phyloP scores from a whole-genome alignment of 2,113 vertebrate genomes.

The Oostethus manadensis region DNA sequence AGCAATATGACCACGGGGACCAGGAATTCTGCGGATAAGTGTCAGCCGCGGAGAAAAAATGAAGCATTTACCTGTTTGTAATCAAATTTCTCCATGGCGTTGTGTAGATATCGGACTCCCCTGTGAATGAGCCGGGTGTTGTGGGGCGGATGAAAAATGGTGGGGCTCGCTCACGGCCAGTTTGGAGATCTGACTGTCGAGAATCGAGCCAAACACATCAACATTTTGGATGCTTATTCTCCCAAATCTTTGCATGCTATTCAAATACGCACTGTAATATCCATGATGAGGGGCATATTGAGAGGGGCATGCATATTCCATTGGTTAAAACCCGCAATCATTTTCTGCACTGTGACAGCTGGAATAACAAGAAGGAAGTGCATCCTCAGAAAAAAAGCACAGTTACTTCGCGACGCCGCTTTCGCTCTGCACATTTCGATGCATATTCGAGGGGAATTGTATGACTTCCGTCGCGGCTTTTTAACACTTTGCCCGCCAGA shows the following conservation, averaged over 20 bases:
- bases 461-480: constrained; percentile 41
- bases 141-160: constrained; percentile 92
- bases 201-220: constrained; percentile 83
- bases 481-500: constrained; percentile 49
- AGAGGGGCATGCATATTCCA: constrained; percentile 74
- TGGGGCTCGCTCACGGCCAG: constrained; percentile 86
- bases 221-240: constrained; percentile 75
- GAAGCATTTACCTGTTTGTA: constrained; percentile 95
- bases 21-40: constrained; percentile 78
- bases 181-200: constrained; percentile 81
- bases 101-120: constrained; percentile 96
- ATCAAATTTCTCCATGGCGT: constrained; percentile 96
- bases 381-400: constrained; percentile 31
- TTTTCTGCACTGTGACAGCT: constrained; percentile 59
- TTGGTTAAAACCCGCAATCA: constrained; percentile 65
- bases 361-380: constrained; percentile 38
- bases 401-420: constrained; percentile 5
- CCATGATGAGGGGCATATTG: constrained; percentile 68
- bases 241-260: constrained; percentile 71
- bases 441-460: constrained; percentile 18
- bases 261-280: constrained; percentile 73
- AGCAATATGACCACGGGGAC: constrained; percentile 81
- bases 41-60: constrained; percentile 79
- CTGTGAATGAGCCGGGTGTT: constrained; percentile 94
- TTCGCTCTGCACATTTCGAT: constrained; percentile 6